Base-by-base conservation (phyloP, 1,140 invertebrate genomes). In the Hermetia illucens region DNA sequence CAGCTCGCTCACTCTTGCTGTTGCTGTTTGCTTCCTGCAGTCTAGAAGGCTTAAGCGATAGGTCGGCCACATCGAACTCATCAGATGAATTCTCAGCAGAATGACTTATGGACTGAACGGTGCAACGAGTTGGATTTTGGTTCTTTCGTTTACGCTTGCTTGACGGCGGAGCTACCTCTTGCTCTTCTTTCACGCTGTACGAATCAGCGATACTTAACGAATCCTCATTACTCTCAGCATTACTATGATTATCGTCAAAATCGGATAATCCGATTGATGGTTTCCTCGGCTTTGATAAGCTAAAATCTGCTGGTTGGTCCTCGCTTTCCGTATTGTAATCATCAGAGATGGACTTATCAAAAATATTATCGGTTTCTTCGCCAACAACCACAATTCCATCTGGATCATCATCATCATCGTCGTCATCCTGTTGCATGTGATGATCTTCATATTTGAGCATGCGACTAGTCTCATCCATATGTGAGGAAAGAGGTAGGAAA, bases 111-210 rank as follows among this genome's bases (percentile, higher is more conserved):
- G 66, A 55, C 13, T 71, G 66, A 4, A 75, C 58, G 1, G 82
- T 70, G 53, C 80, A 86, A 39, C 87, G 71, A 1, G 83, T 90
- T 0, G 90, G 91, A 58, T 93, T 91, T 48, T 88, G 79, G 49
- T 80, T 91, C 63, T 95, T 96, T 34, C 91, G 66, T 63, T 94
- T 91, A 33, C 89, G 64, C 37, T 78, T 78, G 53, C 50, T 70
- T 46, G 54, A 62, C 47, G 46, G 47, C 43, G 42, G 55, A 52
- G 20, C 54, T 44, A 33, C 61, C 55, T 64, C 65, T 30, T 24
- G 48, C 44, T 68, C 71, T 47, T 71, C 70, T 48, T 70, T 72
- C n/a, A 65, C 44, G 47, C 63, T 68, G 21, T 66, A 64, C 22
- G 61, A 66, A 48, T 72, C 69, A 2, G 66, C 62, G 10, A 68